Evolutionary conservation across 2,113 vertebrate species (phyloP).

Genomic region (Cheilinus undulatus): DNA sequence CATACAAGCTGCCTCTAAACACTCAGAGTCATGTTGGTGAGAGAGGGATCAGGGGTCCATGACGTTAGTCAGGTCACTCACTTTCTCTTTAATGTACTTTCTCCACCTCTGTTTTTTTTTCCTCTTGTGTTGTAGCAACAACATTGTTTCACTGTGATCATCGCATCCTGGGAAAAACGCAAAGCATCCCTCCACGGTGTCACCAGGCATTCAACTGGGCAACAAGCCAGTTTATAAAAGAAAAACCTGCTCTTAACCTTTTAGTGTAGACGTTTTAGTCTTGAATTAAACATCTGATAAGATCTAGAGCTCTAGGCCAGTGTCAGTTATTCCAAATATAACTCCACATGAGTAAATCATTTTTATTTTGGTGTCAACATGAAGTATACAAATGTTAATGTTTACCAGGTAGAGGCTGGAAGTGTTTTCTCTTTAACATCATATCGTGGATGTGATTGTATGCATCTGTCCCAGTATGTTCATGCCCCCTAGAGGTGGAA

Average conservation of each 20-base stretch:
- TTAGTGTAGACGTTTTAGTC: too few species aligned
- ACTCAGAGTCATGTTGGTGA: background rate
- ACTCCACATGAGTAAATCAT: too few species aligned
- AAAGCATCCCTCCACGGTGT: background rate
- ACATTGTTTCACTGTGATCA: background rate
- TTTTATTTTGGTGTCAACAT: background rate
- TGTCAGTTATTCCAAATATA: too few species aligned
- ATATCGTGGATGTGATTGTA: too few species aligned
- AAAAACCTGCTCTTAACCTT: too few species aligned
- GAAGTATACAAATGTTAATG: background rate
- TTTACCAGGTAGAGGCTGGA: background rate
- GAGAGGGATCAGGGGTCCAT: background rate
- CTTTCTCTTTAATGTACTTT: background rate
- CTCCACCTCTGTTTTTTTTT: background rate
- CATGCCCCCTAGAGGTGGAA: slow-evolving; percentile 15
- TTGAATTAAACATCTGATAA: too few species aligned
- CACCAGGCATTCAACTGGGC: too few species aligned
- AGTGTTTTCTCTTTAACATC: background rate
- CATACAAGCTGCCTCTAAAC: background rate
- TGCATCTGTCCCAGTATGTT: background rate
- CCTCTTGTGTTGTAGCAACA: background rate
- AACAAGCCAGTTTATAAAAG: background rate
- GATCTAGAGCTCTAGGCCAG: background rate
- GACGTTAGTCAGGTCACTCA: background rate
- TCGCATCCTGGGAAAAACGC: background rate